Percentiles rank a stretch among this genome's conserved stretches.
phyloP scores from a whole-genome alignment of 2,888 invertebrate species.

The Pheosia tremula region DNA sequence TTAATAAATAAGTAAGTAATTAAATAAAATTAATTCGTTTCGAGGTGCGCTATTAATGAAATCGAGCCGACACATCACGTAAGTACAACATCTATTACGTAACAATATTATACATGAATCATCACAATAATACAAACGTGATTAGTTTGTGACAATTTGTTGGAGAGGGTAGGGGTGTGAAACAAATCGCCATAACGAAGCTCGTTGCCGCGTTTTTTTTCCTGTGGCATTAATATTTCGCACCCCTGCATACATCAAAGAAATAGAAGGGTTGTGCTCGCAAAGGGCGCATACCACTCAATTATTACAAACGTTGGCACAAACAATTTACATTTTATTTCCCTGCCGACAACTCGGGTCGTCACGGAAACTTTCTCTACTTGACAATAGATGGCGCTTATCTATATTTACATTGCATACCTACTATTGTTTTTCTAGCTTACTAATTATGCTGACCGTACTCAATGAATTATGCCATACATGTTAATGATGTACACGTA shows the following conservation, averaged over 20 bases:
- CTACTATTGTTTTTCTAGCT: conserved; percentile 53
- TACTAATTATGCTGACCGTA: conserved; percentile 55
- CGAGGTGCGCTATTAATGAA: conserved; percentile 53
- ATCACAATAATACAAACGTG: conserved; percentile 65
- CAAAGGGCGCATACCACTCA: conserved; percentile 76
- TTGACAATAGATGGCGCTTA: conserved; percentile 77
- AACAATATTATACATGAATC: conserved; percentile 62
- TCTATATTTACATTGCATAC: conserved; percentile 63
- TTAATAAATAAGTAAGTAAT: conserved; percentile 68
- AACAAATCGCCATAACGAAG: conserved; percentile 79
- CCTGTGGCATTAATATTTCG: conserved; percentile 76
- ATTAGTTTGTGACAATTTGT: conserved; percentile 74
- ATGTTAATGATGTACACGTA: conserved; percentile 25
- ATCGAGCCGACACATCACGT: conserved; percentile 39
- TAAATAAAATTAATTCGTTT: conserved; percentile 69
- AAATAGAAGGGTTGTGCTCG: conserved; percentile 78
- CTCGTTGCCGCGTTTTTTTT: conserved; percentile 75
- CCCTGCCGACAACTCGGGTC: conserved; percentile 38
- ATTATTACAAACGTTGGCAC: conserved; percentile 82
- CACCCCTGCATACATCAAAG: conserved; percentile 82
- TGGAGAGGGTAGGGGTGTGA: conserved; percentile 61
- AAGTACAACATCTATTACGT: conserved; percentile 67
- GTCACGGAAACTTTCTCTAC: conserved; percentile 58
- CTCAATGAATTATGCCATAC: conserved; percentile 55
- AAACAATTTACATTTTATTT: conserved; percentile 76